A percentile compares a stretch with the other conserved stretches of the same genome.
These are phyloP conservation scores for Andinoacara biseriatus DNA, from an alignment of 2,113 vertebrate species.

Conservation along the genomic window DNA sequence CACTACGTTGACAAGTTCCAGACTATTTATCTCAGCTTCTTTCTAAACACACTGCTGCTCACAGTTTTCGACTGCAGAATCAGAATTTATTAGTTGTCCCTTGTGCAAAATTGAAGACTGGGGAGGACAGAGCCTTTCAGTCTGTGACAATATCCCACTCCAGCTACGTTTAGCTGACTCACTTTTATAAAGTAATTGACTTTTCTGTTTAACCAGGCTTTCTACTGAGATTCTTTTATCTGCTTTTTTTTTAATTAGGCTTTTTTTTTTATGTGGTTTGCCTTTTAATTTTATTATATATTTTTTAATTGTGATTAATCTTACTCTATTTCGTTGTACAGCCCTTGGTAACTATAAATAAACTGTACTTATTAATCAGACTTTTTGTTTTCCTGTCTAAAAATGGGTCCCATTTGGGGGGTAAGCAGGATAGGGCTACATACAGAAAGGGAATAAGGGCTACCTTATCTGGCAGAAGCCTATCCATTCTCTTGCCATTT, in stretches of 20 bases:
- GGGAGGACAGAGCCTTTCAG: not conserved
- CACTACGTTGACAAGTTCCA: not conserved
- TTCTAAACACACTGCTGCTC: not conserved
- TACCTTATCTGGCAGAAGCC: not conserved
- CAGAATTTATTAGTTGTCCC: not conserved
- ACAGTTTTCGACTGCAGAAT: not conserved
- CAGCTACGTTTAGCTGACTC: not conserved
- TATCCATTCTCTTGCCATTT: not conserved
- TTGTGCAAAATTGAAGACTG: not conserved
- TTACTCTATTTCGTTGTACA: no score
- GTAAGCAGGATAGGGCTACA: no score
- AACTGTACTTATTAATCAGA: no score
- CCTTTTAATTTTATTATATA: not conserved
- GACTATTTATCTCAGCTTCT: not conserved
- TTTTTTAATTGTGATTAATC: no score
- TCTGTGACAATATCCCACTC: not conserved
- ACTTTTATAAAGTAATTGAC: not conserved
- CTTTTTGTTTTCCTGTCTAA: no score
- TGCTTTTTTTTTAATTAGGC: no score
- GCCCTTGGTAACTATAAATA: no score
- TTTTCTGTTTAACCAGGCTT: not conserved
- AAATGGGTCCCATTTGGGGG: no score
- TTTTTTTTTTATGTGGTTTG: not conserved
- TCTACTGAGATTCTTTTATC: not conserved
- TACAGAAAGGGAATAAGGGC: not conserved